Evolutionary conservation across 2,888 invertebrate species (phyloP).

Genomic region (Deroplatys truncata): DNA sequence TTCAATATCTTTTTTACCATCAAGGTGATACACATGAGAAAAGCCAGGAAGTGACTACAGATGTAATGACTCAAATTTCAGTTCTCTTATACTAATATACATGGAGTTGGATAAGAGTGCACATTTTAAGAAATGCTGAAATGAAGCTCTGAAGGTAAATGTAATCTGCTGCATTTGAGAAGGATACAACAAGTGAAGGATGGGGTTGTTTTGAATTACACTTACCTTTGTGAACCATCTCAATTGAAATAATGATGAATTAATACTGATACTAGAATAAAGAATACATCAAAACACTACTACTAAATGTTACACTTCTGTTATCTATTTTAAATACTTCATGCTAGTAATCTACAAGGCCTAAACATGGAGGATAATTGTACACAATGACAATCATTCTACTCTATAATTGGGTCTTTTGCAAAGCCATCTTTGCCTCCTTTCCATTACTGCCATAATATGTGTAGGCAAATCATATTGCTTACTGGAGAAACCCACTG

Average conservation of each 20-base stretch:
- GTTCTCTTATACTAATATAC: too few relatives aligned
- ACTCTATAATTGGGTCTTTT: not conserved
- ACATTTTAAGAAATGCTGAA: not conserved
- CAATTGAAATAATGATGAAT: not conserved
- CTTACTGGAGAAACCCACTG: too few relatives aligned
- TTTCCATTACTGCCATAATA: too few relatives aligned
- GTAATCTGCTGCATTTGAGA: not conserved
- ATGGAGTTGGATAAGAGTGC: too few relatives aligned
- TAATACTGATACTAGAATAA: not conserved
- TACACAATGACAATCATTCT: not conserved
- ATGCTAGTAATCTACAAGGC: not conserved
- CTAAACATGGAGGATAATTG: not conserved
- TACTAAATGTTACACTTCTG: not conserved
- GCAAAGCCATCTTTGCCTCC: not conserved
- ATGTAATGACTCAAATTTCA: too few relatives aligned
- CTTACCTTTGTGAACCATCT: not conserved
- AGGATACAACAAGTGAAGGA: not conserved
- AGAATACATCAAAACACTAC: not conserved
- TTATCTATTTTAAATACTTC: not conserved
- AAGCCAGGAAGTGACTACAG: not conserved
- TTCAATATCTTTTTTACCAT: too few relatives aligned
- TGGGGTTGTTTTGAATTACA: not conserved
- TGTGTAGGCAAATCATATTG: too few relatives aligned
- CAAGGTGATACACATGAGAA: not conserved
- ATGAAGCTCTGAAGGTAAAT: not conserved